Conservation (phyloP, 1,140 invertebrate genomes). For the Meteorus sp. region DNA sequence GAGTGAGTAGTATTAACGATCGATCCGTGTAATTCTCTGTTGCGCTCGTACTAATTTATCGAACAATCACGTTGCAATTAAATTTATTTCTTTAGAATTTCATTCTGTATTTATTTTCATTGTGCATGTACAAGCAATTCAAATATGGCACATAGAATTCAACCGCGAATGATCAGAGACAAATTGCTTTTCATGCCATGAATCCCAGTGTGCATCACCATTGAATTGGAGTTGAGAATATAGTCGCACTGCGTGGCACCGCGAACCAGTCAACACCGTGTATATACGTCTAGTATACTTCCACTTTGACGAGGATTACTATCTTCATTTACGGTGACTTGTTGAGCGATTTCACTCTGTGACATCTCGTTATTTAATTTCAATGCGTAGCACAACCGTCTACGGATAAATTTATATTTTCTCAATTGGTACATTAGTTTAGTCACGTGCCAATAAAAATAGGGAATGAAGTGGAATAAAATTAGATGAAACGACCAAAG, state of each 20-base stretch:
- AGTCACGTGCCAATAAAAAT: too few relatives aligned
- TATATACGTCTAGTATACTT: slow-evolving; percentile 24
- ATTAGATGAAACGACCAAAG: too few relatives aligned
- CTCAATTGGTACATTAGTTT: too few relatives aligned
- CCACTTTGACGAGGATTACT: slow-evolving; percentile 31
- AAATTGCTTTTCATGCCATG: slow-evolving; percentile 29
- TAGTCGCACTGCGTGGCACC: slow-evolving; percentile 15
- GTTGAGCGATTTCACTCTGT: slow-evolving; percentile 23
- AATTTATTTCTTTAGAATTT: slow-evolving; percentile 3
- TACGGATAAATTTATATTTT: background rate
- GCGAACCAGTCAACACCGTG: too few relatives aligned
- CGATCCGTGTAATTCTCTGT: too few relatives aligned
- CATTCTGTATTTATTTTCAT: too few relatives aligned
- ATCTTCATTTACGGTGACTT: slow-evolving; percentile 32
- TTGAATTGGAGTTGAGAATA: slow-evolving; percentile 30
- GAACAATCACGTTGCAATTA: too few relatives aligned
- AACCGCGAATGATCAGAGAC: slow-evolving; percentile 23
- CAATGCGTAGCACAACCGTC: background rate
- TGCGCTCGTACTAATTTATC: too few relatives aligned
- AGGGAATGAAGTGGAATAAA: too few relatives aligned
- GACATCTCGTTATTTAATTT: slow-evolving; percentile 12
- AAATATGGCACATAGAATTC: slow-evolving; percentile 21
- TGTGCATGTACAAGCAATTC: too few relatives aligned
- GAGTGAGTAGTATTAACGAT: too few relatives aligned
- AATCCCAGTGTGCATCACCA: slow-evolving; percentile 19